A percentile compares a stretch with the other conserved stretches of the same genome.
phyloP scores from a whole-genome alignment of 2,888 invertebrate genomes.

The Trisateles emortualis region DNA sequence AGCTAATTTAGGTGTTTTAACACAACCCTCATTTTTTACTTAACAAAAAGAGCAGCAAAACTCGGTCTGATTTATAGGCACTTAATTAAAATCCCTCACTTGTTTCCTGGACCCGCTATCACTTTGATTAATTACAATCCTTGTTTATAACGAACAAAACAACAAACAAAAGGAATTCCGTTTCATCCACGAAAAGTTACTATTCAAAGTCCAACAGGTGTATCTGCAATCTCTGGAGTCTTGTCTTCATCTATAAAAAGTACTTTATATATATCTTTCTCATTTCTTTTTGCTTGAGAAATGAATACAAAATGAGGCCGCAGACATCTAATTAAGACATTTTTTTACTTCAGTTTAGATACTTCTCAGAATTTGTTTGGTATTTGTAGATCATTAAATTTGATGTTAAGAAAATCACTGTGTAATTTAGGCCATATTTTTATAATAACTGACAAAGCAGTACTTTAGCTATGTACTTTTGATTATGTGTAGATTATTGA shows the following conservation, averaged over 20 bases:
- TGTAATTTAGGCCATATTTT: not conserved
- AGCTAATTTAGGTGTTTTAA: too few species aligned
- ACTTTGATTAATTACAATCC: not conserved
- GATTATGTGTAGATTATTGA: too few species aligned
- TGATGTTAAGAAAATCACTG: slow-evolving; percentile 8
- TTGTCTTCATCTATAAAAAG: too few species aligned
- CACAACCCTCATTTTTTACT: not conserved
- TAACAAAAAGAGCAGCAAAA: not conserved
- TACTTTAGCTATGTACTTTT: too few species aligned
- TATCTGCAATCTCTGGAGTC: not conserved
- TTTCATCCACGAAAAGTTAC: not conserved
- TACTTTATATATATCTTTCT: not conserved
- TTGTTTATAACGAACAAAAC: too few species aligned
- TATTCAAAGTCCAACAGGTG: slow-evolving; percentile 3
- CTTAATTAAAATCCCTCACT: not conserved
- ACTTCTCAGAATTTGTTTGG: slow-evolving; percentile 14
- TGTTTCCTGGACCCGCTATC: not conserved
- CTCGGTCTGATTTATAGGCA: not conserved
- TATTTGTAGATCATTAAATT: slow-evolving; percentile 37
- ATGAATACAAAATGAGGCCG: slow-evolving; percentile 17
- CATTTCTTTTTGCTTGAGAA: slow-evolving; percentile 5
- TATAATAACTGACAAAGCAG: too few species aligned
- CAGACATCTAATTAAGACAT: slow-evolving; percentile 37
- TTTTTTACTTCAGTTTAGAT: slow-evolving; percentile 13
- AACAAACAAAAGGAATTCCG: not conserved